A percentile compares a stretch with the other conserved stretches of the same genome.
Evolutionary conservation across 2,797 vertebrate species (phyloP).

Genomic region (Phrynocephalus guinanensis): DNA sequence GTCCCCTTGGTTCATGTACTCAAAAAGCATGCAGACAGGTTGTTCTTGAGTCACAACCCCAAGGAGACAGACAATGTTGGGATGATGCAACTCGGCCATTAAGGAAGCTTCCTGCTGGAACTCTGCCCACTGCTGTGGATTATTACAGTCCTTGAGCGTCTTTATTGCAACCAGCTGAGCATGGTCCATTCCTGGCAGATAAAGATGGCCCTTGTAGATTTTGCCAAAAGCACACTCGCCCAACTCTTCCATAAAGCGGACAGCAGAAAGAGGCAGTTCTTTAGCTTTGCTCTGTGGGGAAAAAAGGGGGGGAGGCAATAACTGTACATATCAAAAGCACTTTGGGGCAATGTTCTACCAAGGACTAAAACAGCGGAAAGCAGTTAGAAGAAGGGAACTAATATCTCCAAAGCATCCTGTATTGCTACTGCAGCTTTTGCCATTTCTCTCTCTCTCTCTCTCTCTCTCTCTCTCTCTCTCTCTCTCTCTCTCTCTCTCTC

Average conservation of each 20-base stretch:
- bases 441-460: too few relatives aligned
- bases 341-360: neutral
- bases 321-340: fast-evolving
- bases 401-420: neutral
- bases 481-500: too few relatives aligned
- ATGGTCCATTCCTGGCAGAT: slow-evolving; percentile 97
- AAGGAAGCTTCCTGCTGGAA: slow-evolving; percentile 95
- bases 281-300: slow-evolving; percentile 90
- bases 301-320: neutral
- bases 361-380: neutral
- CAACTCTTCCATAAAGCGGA: slow-evolving; percentile 98
- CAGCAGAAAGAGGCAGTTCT: slow-evolving; percentile 94
- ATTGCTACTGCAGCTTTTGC: too few relatives aligned
- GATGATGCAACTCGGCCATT: slow-evolving; percentile 93
- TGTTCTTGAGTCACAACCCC: slow-evolving; percentile 96
- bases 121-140: slow-evolving; percentile 91
- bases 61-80: slow-evolving; percentile 93
- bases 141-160: slow-evolving; percentile 93
- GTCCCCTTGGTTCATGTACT: slow-evolving; percentile 94
- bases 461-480: too few relatives aligned
- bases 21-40: slow-evolving; percentile 94
- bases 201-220: slow-evolving; percentile 98
- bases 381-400: neutral
- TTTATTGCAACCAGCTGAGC: slow-evolving; percentile 97
- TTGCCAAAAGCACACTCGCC: slow-evolving; percentile 93